Evolutionary conservation across 2,888 invertebrate genomes (phyloP), one percentile per base, ranked within the genome.

Genomic region (Tenodera sinensis): DNA sequence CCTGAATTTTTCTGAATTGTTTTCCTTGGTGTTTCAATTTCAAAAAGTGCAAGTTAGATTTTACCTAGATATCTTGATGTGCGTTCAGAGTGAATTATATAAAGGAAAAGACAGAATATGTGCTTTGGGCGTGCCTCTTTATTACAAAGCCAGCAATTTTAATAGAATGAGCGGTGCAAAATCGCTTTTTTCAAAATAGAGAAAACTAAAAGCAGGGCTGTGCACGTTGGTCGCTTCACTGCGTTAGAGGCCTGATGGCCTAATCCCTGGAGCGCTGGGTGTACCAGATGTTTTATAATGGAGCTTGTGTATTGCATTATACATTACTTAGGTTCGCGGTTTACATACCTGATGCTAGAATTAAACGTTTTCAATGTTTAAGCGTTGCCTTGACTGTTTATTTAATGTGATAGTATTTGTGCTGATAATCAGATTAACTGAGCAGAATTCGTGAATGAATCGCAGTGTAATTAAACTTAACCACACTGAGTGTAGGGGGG

Each of bases 241-340:
- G 20, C 25, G 54, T 71, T 71, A 71, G 54, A 25, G 54, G 25
- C 54, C 54, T 71, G 54, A 71, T 71, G 25, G 54, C 54, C 54
- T 81, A 81, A 28, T 86, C 86, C 81, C 81, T 86, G 42, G 42
- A 42, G 42, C 42, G 42, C 85, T 85, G 28, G 85, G 47, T 47
- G 28, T 81, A 86, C 28, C 86, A 86, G 28, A 81, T 81, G 86
- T 85, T 86, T 86, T 71, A 86, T 71, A 81, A 86, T 30, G 81
- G 28, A 47, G 27, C 28, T 25, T 85, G n/a, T 42, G 15, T 42
- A 47, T 85, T 85, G 85, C 85, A 54, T 85, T 27, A 47, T 85
- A 47, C 47, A 85, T 27, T 84, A 28, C 28, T 84, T 47, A 47
- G 14, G 47, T 47, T 27, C 84, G 34, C 15, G 34, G 84, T 30